Conservation (phyloP, 2,113 vertebrate genomes). For the Hymenochirus boettgeri region DNA sequence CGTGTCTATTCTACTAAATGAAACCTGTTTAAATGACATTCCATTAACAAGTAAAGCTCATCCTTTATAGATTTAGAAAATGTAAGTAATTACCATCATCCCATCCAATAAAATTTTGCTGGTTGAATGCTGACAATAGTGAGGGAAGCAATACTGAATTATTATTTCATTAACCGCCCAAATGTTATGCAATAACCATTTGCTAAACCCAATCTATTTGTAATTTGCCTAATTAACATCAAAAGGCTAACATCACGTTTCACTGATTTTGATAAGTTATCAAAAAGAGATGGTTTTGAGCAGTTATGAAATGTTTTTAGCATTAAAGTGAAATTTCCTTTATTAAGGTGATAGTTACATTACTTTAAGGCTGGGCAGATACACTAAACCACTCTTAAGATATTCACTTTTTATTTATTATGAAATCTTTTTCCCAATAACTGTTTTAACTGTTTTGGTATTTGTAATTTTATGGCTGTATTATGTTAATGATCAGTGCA, state of each 20-base stretch:
- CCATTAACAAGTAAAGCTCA: slow-evolving; percentile 2
- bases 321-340: neutral
- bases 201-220: slow-evolving; percentile 6
- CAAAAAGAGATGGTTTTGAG: neutral
- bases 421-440: too few species aligned
- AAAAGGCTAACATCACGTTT: neutral
- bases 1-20: neutral
- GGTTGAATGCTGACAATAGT: neutral
- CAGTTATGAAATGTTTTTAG: slow-evolving; percentile 3
- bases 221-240: slow-evolving; percentile 26
- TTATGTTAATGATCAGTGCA: too few species aligned
- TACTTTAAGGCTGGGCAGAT: too few species aligned
- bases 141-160: neutral
- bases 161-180: slow-evolving; percentile 21
- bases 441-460: too few species aligned
- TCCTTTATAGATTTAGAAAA: slow-evolving; percentile 12
- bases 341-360: too few species aligned
- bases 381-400: too few species aligned
- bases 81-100: slow-evolving; percentile 15
- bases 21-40: neutral
- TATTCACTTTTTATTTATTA: too few species aligned
- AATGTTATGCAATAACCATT: slow-evolving; percentile 20
- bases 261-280: neutral
- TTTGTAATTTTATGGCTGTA: too few species aligned
- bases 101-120: neutral